phyloP scores from a whole-genome alignment of 2,888 invertebrate species.

The Tipula helvola region DNA sequence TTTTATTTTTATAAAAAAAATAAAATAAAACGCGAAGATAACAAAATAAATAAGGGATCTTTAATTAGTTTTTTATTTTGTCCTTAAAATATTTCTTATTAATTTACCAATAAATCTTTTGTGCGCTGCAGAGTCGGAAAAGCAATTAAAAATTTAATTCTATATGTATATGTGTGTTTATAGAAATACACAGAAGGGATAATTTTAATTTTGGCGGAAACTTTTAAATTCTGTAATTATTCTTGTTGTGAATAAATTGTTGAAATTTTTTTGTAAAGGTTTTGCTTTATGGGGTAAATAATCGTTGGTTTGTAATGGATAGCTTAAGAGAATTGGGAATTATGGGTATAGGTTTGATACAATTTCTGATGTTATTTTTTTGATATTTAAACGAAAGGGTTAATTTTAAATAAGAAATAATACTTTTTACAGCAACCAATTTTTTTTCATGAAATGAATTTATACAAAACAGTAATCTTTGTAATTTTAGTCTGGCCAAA shows the following conservation, averaged over 20 bases:
- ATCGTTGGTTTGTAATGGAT: background rate
- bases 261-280: background rate
- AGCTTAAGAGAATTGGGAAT: background rate
- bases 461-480: too few species aligned
- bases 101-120: background rate
- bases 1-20: background rate
- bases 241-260: background rate
- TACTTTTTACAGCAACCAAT: too few species aligned
- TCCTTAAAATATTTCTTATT: slow-evolving; percentile 4
- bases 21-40: background rate
- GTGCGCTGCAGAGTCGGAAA: background rate
- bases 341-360: background rate
- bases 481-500: too few species aligned
- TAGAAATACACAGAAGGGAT: background rate
- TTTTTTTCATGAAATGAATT: too few species aligned
- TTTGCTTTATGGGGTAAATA: background rate
- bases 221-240: background rate
- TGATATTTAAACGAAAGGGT: background rate
- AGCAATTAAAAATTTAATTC: background rate
- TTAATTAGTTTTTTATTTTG: background rate
- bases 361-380: background rate
- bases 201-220: background rate
- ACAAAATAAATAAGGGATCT: background rate
- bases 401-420: background rate
- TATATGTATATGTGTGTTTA: background rate